These are phyloP conservation scores for Hafferia zeledoni DNA, from an alignment of 2,797 vertebrate genomes.

Conservation along the genomic window DNA sequence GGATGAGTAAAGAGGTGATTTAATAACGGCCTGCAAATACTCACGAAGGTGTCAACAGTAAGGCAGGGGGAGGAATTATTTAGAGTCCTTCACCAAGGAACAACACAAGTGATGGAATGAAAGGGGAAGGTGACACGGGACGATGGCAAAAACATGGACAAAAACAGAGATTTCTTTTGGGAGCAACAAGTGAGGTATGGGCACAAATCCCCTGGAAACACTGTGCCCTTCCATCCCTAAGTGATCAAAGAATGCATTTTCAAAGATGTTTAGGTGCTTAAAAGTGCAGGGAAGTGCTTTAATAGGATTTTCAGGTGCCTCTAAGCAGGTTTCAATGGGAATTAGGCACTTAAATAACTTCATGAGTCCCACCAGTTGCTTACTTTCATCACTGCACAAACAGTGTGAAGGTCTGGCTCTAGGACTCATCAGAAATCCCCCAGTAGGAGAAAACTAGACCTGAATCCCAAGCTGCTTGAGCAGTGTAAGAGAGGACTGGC, in stretches of 20 bases:
- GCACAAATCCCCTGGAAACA: background rate
- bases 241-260: background rate
- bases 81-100: background rate
- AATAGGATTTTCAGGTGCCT: constrained; percentile 28
- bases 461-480: background rate
- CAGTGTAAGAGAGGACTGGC: background rate
- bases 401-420: background rate
- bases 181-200: background rate
- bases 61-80: constrained; percentile 32
- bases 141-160: fast-evolving
- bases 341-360: constrained; percentile 5
- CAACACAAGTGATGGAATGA: background rate
- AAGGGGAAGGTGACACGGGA: constrained; percentile 27
- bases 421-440: background rate
- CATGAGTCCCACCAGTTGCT: background rate
- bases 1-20: constrained; percentile 70
- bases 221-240: background rate
- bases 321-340: constrained; percentile 7
- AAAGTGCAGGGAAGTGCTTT: constrained; percentile 2
- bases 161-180: background rate
- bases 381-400: background rate
- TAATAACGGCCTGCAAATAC: constrained; percentile 64
- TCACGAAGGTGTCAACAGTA: constrained; percentile 49
- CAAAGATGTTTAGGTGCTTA: background rate
- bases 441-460: background rate